These are phyloP conservation scores for Lates calcarifer DNA, from an alignment of 2,113 vertebrate species.

Conservation along the genomic window DNA sequence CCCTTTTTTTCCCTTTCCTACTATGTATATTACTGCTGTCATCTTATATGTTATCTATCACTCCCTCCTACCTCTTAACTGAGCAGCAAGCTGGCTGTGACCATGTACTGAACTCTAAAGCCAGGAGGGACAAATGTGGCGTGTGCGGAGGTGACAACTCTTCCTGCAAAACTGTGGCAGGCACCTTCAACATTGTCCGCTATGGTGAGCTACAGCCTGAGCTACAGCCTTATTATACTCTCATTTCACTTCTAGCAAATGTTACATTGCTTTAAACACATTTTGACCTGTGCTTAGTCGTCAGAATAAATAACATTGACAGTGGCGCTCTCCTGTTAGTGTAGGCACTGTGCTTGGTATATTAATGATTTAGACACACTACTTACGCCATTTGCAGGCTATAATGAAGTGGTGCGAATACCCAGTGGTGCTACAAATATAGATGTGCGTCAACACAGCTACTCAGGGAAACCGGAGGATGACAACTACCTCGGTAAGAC, in stretches of 20 bases:
- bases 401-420: constrained; percentile 95
- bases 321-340: not conserved
- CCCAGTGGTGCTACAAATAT: constrained; percentile 98
- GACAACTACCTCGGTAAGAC: constrained; percentile 99
- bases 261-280: not conserved
- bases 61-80: constrained; percentile 49
- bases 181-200: constrained; percentile 94
- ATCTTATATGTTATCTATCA: not conserved
- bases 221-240: not conserved
- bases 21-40: not conserved
- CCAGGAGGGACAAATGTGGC: constrained; percentile 98
- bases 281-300: not conserved
- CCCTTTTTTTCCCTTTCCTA: constrained; percentile 3
- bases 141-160: constrained; percentile 99
- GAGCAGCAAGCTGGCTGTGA: constrained; percentile 98
- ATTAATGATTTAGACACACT: constrained; percentile 22
- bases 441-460: constrained; percentile 97
- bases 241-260: not conserved
- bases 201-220: constrained; percentile 89
- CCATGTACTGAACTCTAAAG: constrained; percentile 98
- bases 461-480: constrained; percentile 97
- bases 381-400: constrained; percentile 86
- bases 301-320: not conserved
- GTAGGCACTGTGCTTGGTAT: not conserved
- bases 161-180: constrained; percentile 96